Base-by-base conservation (phyloP, 1,140 invertebrate genomes). In the Aphelinus atriplicis region DNA sequence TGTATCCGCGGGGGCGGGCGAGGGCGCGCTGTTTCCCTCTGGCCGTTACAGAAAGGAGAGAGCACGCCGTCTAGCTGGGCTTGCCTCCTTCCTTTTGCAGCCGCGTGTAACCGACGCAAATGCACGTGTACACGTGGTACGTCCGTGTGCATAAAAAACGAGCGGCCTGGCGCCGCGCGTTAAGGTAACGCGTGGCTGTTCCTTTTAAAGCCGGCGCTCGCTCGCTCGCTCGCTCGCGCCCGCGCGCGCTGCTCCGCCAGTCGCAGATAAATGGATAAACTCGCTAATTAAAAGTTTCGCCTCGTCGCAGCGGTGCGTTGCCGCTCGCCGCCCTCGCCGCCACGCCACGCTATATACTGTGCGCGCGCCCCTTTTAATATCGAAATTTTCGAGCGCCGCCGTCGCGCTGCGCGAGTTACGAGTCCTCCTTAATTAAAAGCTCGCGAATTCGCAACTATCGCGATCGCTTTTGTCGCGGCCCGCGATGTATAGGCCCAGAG, bases 201-300 rank as follows among this genome's bases (percentile, higher is more conserved):
- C 78, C 77, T 81, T 81, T 70, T 79, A 65, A 70, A 75, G 77
- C 26, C 26, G 26, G 26, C 26, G 26, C 26, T 26, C 26, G 26
- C 26, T 26, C 26, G 26, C 26, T 26, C 26, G 26, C 26, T 26
- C 26, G 26, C 26, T 26, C 26, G 26, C 26, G 26, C 75, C 79
- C 77, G 1, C 10, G 53, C 7, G 45, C 48, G 2, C 50, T 46
- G 26, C 26, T 26, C 26, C 6, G 7, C 51, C 50, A 26, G 58
- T 56, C 53, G 70, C 75, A 80, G 78, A 83, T 81, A 83, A 83
- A 84, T 81, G 80, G 79, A 84, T 83, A 84, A 85, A 82, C 79
- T 82, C 78, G 79, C 81, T 84, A 85, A 86, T 86, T 85, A 86
- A 84, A 85, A 85, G 79, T 85, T 85, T 79, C 78, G 56, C 67